phyloP scores from a whole-genome alignment of 2,888 invertebrate genomes.

The Microplitis manilae region DNA sequence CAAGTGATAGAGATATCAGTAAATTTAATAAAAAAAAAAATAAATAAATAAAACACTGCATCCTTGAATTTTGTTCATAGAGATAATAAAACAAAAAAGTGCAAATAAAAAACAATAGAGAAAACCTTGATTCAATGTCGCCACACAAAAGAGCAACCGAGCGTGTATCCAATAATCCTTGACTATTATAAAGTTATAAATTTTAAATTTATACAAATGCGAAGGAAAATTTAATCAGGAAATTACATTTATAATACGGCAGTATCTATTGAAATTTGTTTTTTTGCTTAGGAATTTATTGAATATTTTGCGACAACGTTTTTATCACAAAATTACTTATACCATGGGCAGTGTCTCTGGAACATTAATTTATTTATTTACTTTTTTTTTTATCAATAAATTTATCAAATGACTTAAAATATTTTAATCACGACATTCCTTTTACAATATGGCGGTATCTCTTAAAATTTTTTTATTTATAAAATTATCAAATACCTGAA shows the following conservation, averaged over 20 bases:
- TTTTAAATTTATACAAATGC: slow-evolving; percentile 3
- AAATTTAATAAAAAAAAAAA: slow-evolving; percentile 40
- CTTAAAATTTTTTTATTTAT: no score
- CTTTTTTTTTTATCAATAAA: no score
- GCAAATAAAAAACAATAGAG: slow-evolving; percentile 10
- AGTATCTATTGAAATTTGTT: neutral
- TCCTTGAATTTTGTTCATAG: slow-evolving; percentile 19
- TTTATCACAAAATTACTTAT: no score
- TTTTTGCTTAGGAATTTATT: no score
- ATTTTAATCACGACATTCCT: no score
- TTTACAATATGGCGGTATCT: no score
- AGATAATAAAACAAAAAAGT: slow-evolving; percentile 1
- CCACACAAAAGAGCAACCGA: slow-evolving; percentile 21
- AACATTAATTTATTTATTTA: no score
- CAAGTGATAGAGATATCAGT: slow-evolving; percentile 69
- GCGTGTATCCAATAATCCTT: neutral
- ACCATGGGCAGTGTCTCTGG: no score
- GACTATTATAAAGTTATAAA: neutral
- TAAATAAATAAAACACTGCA: slow-evolving; percentile 22
- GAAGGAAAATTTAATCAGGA: no score
- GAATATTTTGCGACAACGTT: no score
- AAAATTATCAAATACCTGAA: no score
- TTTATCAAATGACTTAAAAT: no score
- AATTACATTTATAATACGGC: neutral
- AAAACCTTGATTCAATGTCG: slow-evolving; percentile 30